Evolutionary conservation across 2,888 invertebrate genomes (phyloP), one percentile per base, ranked within the genome.

Genomic region (Argyresthia albistria): DNA sequence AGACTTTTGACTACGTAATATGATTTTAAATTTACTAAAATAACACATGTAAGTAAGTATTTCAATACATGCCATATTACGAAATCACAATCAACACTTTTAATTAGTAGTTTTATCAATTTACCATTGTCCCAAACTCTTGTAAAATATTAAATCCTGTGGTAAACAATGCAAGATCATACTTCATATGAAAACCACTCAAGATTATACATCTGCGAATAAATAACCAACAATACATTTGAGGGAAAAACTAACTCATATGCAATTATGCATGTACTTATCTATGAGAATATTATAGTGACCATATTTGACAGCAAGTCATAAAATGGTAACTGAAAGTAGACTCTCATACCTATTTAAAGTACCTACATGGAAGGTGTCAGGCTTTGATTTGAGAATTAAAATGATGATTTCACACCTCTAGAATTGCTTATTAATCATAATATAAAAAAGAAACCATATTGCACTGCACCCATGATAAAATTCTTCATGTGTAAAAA

Each of bases 1-100:
- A 63, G 61, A 63, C 60, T 62, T 70, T 70, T 64, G 63, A 70
- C 70, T 75, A n/a, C n/a, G n/a, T n/a, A 73, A 70, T 63, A 67
- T 25, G 25, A 25, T 25, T n/a, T n/a, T 62, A 66, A 67, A 67
- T 66, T 69, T 58, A 63, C 65, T 63, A 63, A 67, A 68, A 63
- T 62, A 62, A 69, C 61, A 69, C 73, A 58, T 66, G 61, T 70
- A 61, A 60, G 66, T 60, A 63, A 58, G 62, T 65, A 25, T 25
- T 25, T 25, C 25, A 25, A 25, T 25, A 25, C 6, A 25, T 25
- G 25, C 25, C 25, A 4, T 25, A 25, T 25, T 25, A 2, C 25
- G 25, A 43, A 43, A 53, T 46, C 14, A 49, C 43, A 58, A 59
- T 61, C 60, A 62, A 60, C 59, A 59, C 60, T 42, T 52, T 53